A percentile compares a stretch with the other conserved stretches of the same genome.
Conservation (phyloP, 2,888 invertebrate species). For the Crocallis elinguaria region DNA sequence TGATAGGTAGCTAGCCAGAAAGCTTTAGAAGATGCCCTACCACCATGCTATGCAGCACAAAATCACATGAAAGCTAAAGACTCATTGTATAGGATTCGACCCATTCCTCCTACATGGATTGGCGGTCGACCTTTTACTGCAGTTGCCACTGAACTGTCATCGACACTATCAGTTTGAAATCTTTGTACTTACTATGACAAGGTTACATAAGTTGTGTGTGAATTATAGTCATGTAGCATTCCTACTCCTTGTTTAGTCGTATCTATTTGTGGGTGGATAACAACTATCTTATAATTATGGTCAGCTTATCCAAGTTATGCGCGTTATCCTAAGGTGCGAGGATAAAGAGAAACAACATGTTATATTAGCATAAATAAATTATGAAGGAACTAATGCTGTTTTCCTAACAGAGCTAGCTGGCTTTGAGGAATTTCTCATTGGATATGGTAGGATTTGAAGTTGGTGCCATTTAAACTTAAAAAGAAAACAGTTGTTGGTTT, state of each 20-base stretch:
- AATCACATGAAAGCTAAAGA: not conserved
- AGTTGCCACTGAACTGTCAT: too few species aligned
- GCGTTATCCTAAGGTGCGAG: constrained; percentile 5
- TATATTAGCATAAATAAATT: constrained; percentile 10
- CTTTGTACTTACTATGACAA: not conserved
- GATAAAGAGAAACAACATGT: constrained; percentile 3
- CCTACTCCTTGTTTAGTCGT: constrained; percentile 2
- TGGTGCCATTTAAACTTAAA: too few species aligned
- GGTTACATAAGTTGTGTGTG: not conserved
- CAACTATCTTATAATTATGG: constrained; percentile 15
- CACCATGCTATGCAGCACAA: not conserved
- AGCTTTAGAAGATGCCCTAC: too few species aligned
- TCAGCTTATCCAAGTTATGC: constrained; percentile 11
- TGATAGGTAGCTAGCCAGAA: too few species aligned
- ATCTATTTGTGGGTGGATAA: constrained; percentile 16
- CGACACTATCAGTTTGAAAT: too few species aligned
- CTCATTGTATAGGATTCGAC: too few species aligned
- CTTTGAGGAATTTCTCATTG: too few species aligned
- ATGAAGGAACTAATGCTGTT: not conserved
- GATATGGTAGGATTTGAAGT: too few species aligned
- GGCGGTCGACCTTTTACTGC: too few species aligned
- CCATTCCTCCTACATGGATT: too few species aligned
- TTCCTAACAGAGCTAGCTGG: not conserved
- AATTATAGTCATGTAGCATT: constrained; percentile 1
- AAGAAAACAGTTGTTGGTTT: too few species aligned